Percentiles rank a stretch among this genome's conserved stretches.
phyloP scores from a whole-genome alignment of 2,113 vertebrate species.

The Pterophyllum scalare region DNA sequence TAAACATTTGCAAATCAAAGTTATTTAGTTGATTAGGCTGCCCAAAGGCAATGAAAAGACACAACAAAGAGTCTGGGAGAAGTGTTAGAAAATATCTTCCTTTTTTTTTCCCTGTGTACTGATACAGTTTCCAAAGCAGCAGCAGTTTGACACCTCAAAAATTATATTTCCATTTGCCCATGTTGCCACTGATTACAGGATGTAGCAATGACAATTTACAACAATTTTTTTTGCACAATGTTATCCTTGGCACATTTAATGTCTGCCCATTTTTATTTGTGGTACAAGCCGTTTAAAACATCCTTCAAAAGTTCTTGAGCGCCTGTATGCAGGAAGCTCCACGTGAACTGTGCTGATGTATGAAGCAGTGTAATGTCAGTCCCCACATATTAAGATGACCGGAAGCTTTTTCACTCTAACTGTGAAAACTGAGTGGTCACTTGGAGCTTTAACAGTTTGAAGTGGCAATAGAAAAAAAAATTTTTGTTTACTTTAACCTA shows the following conservation, averaged over 20 bases:
- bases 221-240: not conserved
- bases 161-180: not conserved
- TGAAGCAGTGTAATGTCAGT: not conserved
- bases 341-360: not conserved
- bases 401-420: not conserved
- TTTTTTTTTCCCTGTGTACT: not conserved
- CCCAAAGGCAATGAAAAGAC: conserved; percentile 43
- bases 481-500: not conserved
- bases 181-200: conserved; percentile 3
- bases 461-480: not conserved
- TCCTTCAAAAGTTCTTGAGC: not conserved
- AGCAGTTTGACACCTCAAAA: not conserved
- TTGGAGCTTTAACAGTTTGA: not conserved
- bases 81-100: conserved; percentile 6
- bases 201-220: not conserved
- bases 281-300: not conserved
- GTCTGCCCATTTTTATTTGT: not conserved
- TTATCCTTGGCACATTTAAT: not conserved
- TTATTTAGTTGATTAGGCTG: conserved; percentile 66
- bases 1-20: conserved; percentile 75
- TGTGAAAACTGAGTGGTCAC: not conserved
- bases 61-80: conserved; percentile 11
- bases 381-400: not conserved
- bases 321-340: not conserved
- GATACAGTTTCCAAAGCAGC: conserved; percentile 22